Conservation (phyloP, 2,113 vertebrate genomes). For the Candoia aspera region DNA sequence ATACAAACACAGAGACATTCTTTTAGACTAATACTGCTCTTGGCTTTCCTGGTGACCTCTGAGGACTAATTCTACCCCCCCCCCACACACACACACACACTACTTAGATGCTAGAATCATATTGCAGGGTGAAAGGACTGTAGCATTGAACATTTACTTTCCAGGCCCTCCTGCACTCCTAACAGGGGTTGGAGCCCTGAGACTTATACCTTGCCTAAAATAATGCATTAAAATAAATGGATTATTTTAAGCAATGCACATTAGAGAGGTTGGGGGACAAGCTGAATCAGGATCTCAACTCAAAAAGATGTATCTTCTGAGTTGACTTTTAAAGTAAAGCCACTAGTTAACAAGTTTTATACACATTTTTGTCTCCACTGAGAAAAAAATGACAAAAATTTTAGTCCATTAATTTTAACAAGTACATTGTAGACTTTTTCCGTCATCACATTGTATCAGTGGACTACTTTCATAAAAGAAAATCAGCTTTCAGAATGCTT, state of each 20-base stretch:
- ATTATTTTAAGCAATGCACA: neutral
- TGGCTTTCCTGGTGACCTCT: neutral
- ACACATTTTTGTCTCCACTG: neutral
- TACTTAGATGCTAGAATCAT: neutral
- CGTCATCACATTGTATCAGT: neutral
- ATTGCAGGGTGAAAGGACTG: neutral
- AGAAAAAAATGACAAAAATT: neutral
- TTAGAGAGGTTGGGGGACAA: neutral
- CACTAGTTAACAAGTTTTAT: neutral
- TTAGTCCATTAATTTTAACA: neutral
- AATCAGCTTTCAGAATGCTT: neutral
- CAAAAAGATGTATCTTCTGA: neutral
- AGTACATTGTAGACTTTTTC: neutral
- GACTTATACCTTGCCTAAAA: neutral
- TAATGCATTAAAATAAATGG: neutral
- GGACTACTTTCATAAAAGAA: neutral
- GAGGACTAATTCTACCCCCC: neutral
- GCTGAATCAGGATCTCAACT: neutral
- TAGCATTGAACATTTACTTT: neutral
- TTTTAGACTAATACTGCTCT: neutral
- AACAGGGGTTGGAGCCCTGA: neutral
- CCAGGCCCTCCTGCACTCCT: neutral
- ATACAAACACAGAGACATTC: neutral
- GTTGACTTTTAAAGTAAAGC: neutral
- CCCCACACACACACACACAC: neutral